Evolutionary conservation across 2,113 vertebrate species (phyloP).

Genomic region (Brachyistius frenatus): DNA sequence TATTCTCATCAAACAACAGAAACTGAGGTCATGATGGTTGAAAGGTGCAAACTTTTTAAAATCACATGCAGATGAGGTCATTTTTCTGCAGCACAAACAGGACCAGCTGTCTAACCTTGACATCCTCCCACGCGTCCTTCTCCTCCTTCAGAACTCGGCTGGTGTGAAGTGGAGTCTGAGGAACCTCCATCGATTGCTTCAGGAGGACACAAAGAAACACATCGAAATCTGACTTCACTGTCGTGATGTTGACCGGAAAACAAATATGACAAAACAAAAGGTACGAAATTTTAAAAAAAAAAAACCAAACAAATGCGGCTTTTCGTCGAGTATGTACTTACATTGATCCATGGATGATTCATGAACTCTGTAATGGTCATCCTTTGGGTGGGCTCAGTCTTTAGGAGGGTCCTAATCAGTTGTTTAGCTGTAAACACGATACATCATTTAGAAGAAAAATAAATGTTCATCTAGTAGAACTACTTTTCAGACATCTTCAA

Average conservation of each 20-base stretch:
- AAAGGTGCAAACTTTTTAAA: too few species aligned
- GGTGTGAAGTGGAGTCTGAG: slow-evolving; percentile 97
- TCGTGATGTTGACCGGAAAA: not conserved
- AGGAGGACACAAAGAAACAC: slow-evolving; percentile 19
- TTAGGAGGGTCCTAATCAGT: slow-evolving; percentile 94
- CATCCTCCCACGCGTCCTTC: slow-evolving; percentile 96
- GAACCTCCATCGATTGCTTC: slow-evolving; percentile 96
- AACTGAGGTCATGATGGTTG: too few species aligned
- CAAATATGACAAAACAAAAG: too few species aligned
- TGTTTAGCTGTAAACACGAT: slow-evolving; percentile 89
- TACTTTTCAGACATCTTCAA: not conserved
- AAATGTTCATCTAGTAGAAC: not conserved
- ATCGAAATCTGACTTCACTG: not conserved
- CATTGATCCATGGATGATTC: slow-evolving; percentile 99
- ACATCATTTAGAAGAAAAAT: not conserved
- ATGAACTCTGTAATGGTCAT: slow-evolving; percentile 99
- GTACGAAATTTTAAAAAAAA: not conserved
- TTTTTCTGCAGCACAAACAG: not conserved
- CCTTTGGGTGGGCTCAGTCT: slow-evolving; percentile 96
- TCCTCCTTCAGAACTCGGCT: slow-evolving; percentile 97
- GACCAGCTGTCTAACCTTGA: slow-evolving; percentile 88
- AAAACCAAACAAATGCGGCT: not conserved
- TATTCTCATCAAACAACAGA: too few species aligned
- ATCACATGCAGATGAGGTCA: not conserved
- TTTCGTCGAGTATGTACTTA: slow-evolving; percentile 68